A percentile compares a stretch with the other conserved stretches of the same genome.
These are phyloP conservation scores for Microvelia longipes DNA, from an alignment of 1,140 invertebrate species.

Conservation along the genomic window DNA sequence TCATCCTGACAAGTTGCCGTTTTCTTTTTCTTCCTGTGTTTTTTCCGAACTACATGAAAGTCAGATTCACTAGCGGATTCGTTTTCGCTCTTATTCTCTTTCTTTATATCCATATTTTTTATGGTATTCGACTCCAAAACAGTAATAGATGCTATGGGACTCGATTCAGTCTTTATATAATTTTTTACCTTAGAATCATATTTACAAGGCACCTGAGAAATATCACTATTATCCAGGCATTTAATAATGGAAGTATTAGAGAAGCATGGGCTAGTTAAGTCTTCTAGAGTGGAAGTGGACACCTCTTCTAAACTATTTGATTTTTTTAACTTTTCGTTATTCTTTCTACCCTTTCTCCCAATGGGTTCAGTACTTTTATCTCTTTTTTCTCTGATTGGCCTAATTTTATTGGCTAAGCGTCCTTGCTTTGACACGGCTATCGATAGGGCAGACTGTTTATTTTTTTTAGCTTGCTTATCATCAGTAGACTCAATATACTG, in stretches of 20 bases:
- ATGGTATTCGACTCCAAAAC: background rate
- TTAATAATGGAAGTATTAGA: background rate
- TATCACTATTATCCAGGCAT: background rate
- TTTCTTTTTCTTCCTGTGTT: conserved; percentile 42
- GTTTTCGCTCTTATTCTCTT: background rate
- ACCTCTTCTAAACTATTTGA: conserved; percentile 42
- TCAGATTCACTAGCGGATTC: conserved; percentile 29
- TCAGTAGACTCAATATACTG: conserved; percentile 35
- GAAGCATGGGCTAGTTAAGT: conserved; percentile 33
- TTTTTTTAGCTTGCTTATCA: conserved; percentile 6
- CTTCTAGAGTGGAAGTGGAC: conserved; percentile 48
- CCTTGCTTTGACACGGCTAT: conserved; percentile 1
- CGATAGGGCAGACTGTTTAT: background rate
- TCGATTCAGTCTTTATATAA: background rate
- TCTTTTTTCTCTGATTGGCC: conserved; percentile 14
- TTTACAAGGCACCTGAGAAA: background rate
- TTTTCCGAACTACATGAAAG: conserved; percentile 55
- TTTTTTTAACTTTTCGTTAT: conserved; percentile 11
- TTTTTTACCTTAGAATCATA: background rate
- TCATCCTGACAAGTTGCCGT: background rate
- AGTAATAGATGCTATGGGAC: background rate
- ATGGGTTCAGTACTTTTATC: conserved; percentile 17
- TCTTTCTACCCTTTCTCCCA: conserved; percentile 9
- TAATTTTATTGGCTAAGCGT: conserved; percentile 4
- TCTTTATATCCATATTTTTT: conserved; percentile 1